A percentile compares a stretch with the other conserved stretches of the same genome.
Conservation (phyloP, 1,140 invertebrate genomes). For the Uloborus diversus region DNA sequence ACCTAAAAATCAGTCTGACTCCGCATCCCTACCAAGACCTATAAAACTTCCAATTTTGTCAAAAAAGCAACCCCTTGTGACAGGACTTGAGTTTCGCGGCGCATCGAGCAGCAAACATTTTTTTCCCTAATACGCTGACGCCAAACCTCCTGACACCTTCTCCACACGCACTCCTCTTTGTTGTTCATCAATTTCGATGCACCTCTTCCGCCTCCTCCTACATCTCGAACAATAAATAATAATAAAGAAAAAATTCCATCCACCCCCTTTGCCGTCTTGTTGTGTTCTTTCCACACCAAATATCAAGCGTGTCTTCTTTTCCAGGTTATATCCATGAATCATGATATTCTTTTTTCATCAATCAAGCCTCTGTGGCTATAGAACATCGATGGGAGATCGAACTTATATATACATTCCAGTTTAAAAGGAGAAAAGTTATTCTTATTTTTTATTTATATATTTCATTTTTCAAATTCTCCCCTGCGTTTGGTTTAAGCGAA, state of each 20-base stretch:
- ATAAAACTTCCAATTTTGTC: too few relatives aligned
- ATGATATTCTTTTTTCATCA: conserved; percentile 28
- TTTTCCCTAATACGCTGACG: conserved; percentile 41
- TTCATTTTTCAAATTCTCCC: background rate
- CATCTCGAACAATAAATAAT: background rate
- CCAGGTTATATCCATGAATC: conserved; percentile 22
- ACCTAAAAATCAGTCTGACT: too few relatives aligned
- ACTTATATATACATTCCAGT: background rate
- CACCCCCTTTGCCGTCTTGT: background rate
- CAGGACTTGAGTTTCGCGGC: conserved; percentile 7
- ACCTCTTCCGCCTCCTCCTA: conserved; percentile 1
- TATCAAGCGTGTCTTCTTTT: conserved; percentile 21
- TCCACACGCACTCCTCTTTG: conserved; percentile 34
- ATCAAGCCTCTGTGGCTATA: conserved; percentile 27
- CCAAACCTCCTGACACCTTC: conserved; percentile 40
- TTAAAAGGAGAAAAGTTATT: background rate
- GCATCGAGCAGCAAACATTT: conserved; percentile 14
- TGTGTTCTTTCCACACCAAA: conserved; percentile 3
- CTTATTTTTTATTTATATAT: background rate
- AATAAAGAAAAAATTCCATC: conserved; percentile 22
- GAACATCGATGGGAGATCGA: conserved; percentile 1
- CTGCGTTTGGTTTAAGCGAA: background rate
- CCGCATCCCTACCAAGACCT: too few relatives aligned
- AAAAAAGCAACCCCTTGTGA: background rate
- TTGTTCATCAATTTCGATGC: conserved; percentile 48